These are phyloP conservation scores for Myopa testacea DNA, from an alignment of 2,888 invertebrate species.

Conservation along the genomic window DNA sequence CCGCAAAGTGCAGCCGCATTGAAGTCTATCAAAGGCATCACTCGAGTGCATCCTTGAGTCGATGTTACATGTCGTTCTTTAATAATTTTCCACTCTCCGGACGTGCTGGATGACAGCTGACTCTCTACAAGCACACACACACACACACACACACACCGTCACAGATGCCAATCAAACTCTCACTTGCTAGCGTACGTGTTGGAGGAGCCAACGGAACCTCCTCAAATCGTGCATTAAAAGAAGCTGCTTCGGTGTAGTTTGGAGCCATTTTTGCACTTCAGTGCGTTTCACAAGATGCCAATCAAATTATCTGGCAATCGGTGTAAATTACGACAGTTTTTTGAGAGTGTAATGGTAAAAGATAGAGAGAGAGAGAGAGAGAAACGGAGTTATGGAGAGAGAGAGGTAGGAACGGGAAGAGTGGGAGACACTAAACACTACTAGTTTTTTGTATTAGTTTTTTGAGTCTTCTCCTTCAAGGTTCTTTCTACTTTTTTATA, in stretches of 20 bases:
- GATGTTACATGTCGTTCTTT: conserved; percentile 21
- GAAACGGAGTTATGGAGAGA: background rate
- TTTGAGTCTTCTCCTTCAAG: background rate
- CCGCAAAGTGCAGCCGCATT: background rate
- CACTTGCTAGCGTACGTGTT: background rate
- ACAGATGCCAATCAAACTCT: background rate
- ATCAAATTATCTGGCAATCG: conserved; percentile 27
- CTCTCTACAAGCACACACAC: background rate
- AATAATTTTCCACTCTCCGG: conserved; percentile 23
- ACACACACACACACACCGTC: conserved; percentile 10
- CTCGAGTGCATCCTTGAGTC: conserved; percentile 26
- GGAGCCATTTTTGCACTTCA: conserved; percentile 34
- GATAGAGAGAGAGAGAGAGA: background rate
- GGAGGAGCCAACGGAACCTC: background rate
- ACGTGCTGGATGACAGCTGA: conserved; percentile 4
- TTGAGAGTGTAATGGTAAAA: background rate
- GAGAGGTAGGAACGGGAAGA: background rate
- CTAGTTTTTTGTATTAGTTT: background rate
- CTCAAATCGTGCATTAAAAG: background rate
- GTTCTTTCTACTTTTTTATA: too few species aligned
- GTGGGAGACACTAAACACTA: background rate
- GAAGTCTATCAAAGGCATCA: conserved; percentile 7
- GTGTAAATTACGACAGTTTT: conserved; percentile 12
- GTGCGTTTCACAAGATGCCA: conserved; percentile 30
- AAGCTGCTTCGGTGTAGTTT: conserved; percentile 7